Percentiles rank a stretch among this genome's conserved stretches.
Conservation (phyloP, 2,888 invertebrate species). For the Matsumyia berberina region DNA sequence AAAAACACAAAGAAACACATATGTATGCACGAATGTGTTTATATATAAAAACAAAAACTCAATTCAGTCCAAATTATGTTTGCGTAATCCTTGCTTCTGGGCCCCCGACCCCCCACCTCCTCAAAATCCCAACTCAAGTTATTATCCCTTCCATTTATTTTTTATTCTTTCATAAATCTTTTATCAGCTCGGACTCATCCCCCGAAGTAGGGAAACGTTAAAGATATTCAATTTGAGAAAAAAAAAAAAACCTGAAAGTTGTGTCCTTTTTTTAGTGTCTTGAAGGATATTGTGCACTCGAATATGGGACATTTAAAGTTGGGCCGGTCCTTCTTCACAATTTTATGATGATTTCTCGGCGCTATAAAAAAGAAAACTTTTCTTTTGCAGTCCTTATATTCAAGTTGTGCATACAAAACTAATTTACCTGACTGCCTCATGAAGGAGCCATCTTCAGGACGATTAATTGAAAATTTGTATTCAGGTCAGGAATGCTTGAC, state of each 20-base stretch:
- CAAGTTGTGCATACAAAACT: constrained; percentile 70
- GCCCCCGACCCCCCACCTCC: constrained; percentile 1
- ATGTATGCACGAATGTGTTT: no score
- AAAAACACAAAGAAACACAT: constrained; percentile 28
- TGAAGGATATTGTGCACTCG: constrained; percentile 27
- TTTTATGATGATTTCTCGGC: constrained; percentile 46
- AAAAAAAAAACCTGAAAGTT: constrained; percentile 69
- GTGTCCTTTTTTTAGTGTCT: constrained; percentile 55
- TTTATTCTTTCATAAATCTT: constrained; percentile 76
- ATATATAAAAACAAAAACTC: constrained; percentile 60
- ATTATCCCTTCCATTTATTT: constrained; percentile 75
- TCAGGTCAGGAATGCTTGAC: constrained; percentile 70
- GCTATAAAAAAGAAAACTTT: not conserved
- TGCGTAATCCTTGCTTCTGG: constrained; percentile 61
- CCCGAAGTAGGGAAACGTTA: constrained; percentile 41
- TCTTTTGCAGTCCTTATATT: constrained; percentile 35
- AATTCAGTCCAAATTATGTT: constrained; percentile 74
- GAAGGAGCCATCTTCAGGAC: constrained; percentile 53
- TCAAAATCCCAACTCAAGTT: constrained; percentile 70
- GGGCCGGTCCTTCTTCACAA: constrained; percentile 26
- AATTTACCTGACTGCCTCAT: constrained; percentile 59
- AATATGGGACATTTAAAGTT: constrained; percentile 68
- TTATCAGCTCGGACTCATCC: constrained; percentile 72
- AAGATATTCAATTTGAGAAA: constrained; percentile 75
- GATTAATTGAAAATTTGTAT: constrained; percentile 76